Percentiles rank a stretch among this genome's conserved stretches.
phyloP scores from a whole-genome alignment of 2,888 invertebrate species.

The Cantharis rustica region DNA sequence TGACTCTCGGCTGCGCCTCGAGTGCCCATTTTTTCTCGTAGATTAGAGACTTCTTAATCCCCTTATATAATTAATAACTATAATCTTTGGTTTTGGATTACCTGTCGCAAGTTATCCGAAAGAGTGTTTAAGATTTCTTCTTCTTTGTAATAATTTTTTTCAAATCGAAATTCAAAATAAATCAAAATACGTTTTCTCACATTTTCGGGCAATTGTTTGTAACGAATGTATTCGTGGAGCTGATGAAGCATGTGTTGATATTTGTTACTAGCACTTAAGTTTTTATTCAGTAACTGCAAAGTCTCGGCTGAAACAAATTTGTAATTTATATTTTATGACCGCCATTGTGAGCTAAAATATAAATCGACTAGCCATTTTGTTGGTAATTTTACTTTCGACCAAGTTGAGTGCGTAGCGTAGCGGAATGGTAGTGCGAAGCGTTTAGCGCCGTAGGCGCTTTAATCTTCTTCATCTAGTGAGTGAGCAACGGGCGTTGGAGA shows the following conservation, averaged over 20 bases:
- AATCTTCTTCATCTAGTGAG: too few species aligned
- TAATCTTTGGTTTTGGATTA: constrained; percentile 12
- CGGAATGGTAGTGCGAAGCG: too few species aligned
- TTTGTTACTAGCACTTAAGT: constrained; percentile 40
- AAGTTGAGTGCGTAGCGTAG: too few species aligned
- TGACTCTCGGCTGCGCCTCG: too few species aligned
- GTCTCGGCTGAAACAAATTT: constrained; percentile 34
- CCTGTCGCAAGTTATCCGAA: constrained; percentile 50
- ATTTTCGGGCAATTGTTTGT: constrained; percentile 52
- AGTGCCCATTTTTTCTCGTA: too few species aligned
- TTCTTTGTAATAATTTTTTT: constrained; percentile 53
- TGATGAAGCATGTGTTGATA: constrained; percentile 48
- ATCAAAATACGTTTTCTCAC: constrained; percentile 49
- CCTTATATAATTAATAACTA: too few species aligned
- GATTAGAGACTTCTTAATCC: too few species aligned
- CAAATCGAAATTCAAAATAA: constrained; percentile 54
- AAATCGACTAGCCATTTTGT: too few species aligned
- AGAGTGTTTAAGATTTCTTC: constrained; percentile 51
- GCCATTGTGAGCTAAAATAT: too few species aligned
- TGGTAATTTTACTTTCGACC: too few species aligned
- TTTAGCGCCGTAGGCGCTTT: too few species aligned
- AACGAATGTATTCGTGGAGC: constrained; percentile 54
- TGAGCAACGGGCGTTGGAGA: too few species aligned
- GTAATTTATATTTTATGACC: not conserved
- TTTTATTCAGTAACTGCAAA: constrained; percentile 41